Evolutionary conservation across 2,113 vertebrate genomes (phyloP).

Genomic region (Muscicapa adusta): DNA sequence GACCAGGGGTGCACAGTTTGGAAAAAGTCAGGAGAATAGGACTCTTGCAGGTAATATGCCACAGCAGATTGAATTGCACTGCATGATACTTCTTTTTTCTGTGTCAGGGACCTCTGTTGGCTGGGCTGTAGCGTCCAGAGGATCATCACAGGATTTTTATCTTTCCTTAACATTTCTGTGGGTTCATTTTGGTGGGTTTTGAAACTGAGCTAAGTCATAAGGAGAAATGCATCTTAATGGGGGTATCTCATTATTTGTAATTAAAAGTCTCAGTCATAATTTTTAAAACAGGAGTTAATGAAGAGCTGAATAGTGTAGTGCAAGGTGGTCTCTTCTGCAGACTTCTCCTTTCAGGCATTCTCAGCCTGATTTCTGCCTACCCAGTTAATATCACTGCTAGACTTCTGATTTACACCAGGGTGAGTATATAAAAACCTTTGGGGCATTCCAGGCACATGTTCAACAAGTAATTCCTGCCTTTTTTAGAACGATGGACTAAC

Average conservation of each 20-base stretch:
- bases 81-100: not conserved
- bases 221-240: not conserved
- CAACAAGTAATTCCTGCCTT: not conserved
- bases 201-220: not conserved
- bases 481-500: not conserved
- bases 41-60: not conserved
- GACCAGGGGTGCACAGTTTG: not conserved
- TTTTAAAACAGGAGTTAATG: not conserved
- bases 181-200: not conserved
- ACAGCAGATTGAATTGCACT: not conserved
- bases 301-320: not conserved
- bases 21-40: not conserved
- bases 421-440: not conserved
- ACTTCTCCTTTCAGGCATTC: not conserved
- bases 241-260: not conserved
- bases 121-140: rapidly evolving
- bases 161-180: not conserved
- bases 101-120: not conserved
- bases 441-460: not conserved
- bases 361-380: not conserved
- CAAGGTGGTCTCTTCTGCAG: not conserved
- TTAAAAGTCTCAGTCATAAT: not conserved
- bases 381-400: not conserved
- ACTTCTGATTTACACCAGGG: not conserved
- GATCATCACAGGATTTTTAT: not conserved